Base-by-base conservation (phyloP, 64 coral and sea anemone genomes). In the Hydrozoanthus tunicans region DNA sequence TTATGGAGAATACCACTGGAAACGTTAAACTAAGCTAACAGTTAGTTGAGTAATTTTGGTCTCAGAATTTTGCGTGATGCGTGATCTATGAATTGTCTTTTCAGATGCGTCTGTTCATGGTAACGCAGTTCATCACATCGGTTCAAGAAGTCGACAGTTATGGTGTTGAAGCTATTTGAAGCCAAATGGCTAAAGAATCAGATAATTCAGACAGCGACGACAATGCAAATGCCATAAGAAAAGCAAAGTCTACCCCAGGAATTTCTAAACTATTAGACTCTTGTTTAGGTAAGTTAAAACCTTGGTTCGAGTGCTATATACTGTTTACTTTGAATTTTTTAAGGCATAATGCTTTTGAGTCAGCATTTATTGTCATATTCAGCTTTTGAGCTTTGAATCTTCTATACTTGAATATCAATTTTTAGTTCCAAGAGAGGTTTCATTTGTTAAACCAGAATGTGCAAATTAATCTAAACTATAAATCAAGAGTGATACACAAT, bases 141-240 rank as follows among this genome's bases (percentile, higher is more conserved):
- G 64, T 15, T 11, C 64, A 15, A 15, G 12, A 66, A 15, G 17
- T 66, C 17, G 17, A 66, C 12, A 66, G 4, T 11, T 4, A 13
- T 15, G 11, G 62, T 15, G 8, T 65, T 83, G 81, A 68, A 43
- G 55, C 9, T 4, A 53, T 83, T 68, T 83, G 67, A 54, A 67
- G 61, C 27, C 62, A 83, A 17, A 83, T 83, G 81, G 81, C 24
- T 20, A 68, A 68, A 83, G 81, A 83, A 67, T 83, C 51, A 32
- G 81, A 83, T 4, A 83, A 67, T 23, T 83, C 81, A 83, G 81
- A 83, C 62, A 83, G 81, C 43, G 81, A 83, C 43, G 81, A 83
- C 25, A 83, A 83, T 68, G 63, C 43, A 53, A 17, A 58, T 54
- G 1, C 56, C 6, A 12, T 83, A 53, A 83, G 67, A 65, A 68